A percentile compares a stretch with the other conserved stretches of the same genome.
Conservation (phyloP, 2,797 vertebrate genomes). For the Ptychadena robeensis region DNA sequence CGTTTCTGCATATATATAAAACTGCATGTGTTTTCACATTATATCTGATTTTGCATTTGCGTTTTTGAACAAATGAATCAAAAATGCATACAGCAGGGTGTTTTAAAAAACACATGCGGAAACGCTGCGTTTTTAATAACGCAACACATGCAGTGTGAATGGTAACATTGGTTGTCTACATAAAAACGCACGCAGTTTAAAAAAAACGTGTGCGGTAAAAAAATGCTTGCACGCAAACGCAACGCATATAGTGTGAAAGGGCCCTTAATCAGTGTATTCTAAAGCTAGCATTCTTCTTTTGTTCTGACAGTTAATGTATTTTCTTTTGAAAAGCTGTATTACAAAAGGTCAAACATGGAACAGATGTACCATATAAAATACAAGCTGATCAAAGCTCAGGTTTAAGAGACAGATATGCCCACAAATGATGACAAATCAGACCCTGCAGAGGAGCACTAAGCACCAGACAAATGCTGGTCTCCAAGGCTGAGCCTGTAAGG, state of each 20-base stretch:
- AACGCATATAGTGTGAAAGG: no score
- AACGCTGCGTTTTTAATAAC: no score
- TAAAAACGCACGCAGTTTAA: no score
- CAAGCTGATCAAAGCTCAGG: slow-evolving; percentile 96
- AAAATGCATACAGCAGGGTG: no score
- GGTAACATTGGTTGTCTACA: no score
- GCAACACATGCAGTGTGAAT: no score
- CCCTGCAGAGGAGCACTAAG: slow-evolving; percentile 89
- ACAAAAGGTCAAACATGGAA: slow-evolving; percentile 96
- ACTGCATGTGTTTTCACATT: no score
- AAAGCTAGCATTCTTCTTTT: slow-evolving; percentile 72
- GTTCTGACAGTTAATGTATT: slow-evolving; percentile 86
- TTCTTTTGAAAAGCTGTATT: slow-evolving; percentile 92
- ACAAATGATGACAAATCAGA: slow-evolving; percentile 99
- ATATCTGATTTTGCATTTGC: no score
- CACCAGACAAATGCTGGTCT: slow-evolving; percentile 90
- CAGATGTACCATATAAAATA: slow-evolving; percentile 99
- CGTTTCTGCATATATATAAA: no score
- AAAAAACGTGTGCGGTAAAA: no score
- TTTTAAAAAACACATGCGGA: no score
- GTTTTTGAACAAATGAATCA: no score
- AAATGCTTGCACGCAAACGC: slow-evolving; percentile 18
- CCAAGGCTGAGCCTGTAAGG: slow-evolving; percentile 64
- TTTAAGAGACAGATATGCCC: slow-evolving; percentile 91
- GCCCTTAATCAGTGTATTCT: slow-evolving; percentile 23